Evolutionary conservation across 2,113 vertebrate genomes (phyloP), one percentile per base, ranked within the genome.

Genomic region (Genyomyrus donnyi): DNA sequence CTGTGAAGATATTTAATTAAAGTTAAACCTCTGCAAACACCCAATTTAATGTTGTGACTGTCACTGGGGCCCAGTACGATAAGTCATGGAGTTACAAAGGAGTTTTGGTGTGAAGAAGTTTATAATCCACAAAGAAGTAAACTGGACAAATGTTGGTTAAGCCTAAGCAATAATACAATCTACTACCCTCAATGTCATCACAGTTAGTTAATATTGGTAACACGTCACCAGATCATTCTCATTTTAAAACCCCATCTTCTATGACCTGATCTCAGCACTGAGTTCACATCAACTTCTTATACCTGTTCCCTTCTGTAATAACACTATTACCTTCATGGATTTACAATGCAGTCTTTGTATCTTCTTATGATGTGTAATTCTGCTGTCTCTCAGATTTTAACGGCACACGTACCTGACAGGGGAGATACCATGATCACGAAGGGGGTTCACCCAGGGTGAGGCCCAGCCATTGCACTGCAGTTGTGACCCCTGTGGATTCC

Each of bases 221-320:
- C 27, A 31, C 0, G 10, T 48, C 48, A 19, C 27, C 48, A 21
- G 19, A 31, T 45, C 24, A 87, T 13, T 2, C 46, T 42, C 21
- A 35, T 74, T 49, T 88, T 88, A 88, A 87, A 87, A 87, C 46
- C 70, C 19, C 5, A n/a, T 50, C 70, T 90, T 88, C 48, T 21
- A 80, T 46, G 13, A 35, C 42, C 88, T 7, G 91, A 89, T 80
- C 89, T 88, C 46, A 21, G 58, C 83, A 90, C 91, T 90, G 10
- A 24, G 48, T 92, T 92, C 27, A 88, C 88, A 89, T 91, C 91
- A 93, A 90, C 92, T 94, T 94, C 91, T 90, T 91, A 86, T 93
- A 92, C 90, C 15, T 90, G 49, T 92, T 92, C 90, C 91, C 91
- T 24, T 93, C 92, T 83, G 50, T 74, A 46, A 91, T 88, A 92